A percentile compares a stretch with the other conserved stretches of the same genome.
These are phyloP conservation scores for Lasaia peninsularis DNA, from an alignment of 1,140 invertebrate species.

Conservation along the genomic window DNA sequence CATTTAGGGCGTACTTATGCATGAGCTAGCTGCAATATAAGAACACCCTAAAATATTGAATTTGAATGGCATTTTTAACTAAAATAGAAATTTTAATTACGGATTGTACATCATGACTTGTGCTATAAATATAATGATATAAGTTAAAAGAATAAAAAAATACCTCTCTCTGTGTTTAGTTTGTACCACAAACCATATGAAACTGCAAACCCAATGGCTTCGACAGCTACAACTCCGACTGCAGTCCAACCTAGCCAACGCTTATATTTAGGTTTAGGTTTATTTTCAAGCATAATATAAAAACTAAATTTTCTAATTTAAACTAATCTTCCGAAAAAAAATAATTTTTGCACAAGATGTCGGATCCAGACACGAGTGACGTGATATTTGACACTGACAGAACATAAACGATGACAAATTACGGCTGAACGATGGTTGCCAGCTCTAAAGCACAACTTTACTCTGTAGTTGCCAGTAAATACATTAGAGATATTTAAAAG, in stretches of 20 bases:
- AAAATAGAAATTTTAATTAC: too few relatives aligned
- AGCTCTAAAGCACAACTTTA: too few relatives aligned
- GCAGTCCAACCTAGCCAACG: constrained; percentile 73
- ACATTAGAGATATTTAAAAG: too few relatives aligned
- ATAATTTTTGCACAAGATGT: constrained; percentile 29
- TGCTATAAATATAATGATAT: background rate
- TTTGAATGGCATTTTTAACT: too few relatives aligned
- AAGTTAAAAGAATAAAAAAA: constrained; percentile 22
- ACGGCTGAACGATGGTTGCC: background rate
- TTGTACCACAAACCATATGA: constrained; percentile 79
- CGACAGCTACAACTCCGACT: constrained; percentile 73
- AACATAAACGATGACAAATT: constrained; percentile 24
- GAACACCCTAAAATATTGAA: too few relatives aligned
- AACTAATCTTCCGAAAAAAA: background rate
- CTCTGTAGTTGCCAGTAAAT: too few relatives aligned
- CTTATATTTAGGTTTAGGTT: constrained; percentile 74
- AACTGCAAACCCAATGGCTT: constrained; percentile 75
- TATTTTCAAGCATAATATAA: constrained; percentile 79
- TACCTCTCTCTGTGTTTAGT: constrained; percentile 81
- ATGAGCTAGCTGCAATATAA: too few relatives aligned
- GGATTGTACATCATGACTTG: background rate
- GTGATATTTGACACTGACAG: too few relatives aligned
- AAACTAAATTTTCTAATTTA: constrained; percentile 8
- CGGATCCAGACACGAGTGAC: constrained; percentile 21
- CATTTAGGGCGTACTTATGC: too few relatives aligned